These are phyloP conservation scores for Hemicentrotus pulcherrimus DNA, from an alignment of 35 echinoderm and acorn worm genomes.

Conservation along the genomic window DNA sequence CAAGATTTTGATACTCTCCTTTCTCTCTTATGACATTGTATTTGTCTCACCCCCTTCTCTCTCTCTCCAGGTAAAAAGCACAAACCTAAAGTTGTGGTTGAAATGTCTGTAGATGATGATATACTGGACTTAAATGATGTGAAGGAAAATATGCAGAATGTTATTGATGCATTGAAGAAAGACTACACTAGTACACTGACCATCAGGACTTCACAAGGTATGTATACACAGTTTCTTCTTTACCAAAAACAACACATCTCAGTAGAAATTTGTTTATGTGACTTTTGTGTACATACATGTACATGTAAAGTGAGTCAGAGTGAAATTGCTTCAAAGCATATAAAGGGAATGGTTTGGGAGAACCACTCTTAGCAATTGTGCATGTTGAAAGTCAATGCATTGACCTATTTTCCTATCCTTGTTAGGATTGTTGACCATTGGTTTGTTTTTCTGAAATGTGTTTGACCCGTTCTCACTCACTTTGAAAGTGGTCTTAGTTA, in stretches of 20 bases:
- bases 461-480: too few species aligned
- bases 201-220: conserved; percentile 84
- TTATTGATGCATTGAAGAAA: conserved; percentile 65
- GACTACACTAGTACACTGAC: conserved; percentile 67
- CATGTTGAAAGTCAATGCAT: neutral
- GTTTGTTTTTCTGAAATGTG: neutral
- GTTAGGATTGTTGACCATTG: neutral
- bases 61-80: conserved; percentile 72
- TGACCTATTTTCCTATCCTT: neutral
- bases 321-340: neutral
- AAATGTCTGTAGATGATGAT: conserved; percentile 61
- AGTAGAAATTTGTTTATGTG: neutral
- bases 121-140: conserved; percentile 72
- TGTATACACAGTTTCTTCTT: conserved; percentile 15
- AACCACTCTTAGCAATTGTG: neutral
- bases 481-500: too few species aligned
- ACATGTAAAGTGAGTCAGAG: neutral
- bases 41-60: too few species aligned
- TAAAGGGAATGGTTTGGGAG: neutral
- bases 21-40: too few species aligned
- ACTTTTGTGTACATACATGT: neutral
- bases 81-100: conserved; percentile 66
- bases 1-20: too few species aligned
- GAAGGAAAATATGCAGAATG: conserved; percentile 70
- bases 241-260: neutral